phyloP scores from a whole-genome alignment of 2,113 vertebrate species.

The Pterocles gutturalis region DNA sequence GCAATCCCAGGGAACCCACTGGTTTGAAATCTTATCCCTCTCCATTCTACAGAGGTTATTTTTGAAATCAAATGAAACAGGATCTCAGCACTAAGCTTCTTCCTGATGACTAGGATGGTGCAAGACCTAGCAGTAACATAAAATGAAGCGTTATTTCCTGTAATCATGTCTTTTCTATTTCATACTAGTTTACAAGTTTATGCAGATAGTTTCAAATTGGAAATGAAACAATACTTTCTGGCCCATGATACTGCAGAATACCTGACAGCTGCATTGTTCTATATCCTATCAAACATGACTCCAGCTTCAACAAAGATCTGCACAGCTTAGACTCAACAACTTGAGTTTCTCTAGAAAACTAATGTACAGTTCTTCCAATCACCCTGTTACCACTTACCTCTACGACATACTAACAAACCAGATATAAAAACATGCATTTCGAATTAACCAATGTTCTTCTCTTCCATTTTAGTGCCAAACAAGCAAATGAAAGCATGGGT shows the following conservation, averaged over 20 bases:
- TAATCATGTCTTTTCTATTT: not conserved
- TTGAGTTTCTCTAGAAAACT: not conserved
- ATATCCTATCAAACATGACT: not conserved
- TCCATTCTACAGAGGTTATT: not conserved
- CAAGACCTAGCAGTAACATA: not conserved
- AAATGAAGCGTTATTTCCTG: not conserved
- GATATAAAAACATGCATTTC: not conserved
- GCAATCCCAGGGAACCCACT: rapidly evolving
- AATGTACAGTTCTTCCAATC: rapidly evolving
- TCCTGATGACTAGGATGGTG: not conserved
- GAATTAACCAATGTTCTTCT: not conserved
- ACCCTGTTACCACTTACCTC: not conserved
- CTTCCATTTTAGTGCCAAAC: not conserved
- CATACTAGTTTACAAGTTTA: not conserved
- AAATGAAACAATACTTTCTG: not conserved
- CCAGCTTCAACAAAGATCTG: not conserved
- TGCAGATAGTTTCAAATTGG: not conserved
- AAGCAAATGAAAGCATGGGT: not conserved
- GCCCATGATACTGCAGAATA: not conserved
- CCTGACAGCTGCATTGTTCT: not conserved
- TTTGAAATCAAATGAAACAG: not conserved
- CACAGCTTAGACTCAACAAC: not conserved
- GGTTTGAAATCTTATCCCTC: not conserved
- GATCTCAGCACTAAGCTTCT: not conserved
- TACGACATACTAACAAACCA: not conserved